Conservation (phyloP, 2,113 vertebrate species). For the Antennarius striatus region DNA sequence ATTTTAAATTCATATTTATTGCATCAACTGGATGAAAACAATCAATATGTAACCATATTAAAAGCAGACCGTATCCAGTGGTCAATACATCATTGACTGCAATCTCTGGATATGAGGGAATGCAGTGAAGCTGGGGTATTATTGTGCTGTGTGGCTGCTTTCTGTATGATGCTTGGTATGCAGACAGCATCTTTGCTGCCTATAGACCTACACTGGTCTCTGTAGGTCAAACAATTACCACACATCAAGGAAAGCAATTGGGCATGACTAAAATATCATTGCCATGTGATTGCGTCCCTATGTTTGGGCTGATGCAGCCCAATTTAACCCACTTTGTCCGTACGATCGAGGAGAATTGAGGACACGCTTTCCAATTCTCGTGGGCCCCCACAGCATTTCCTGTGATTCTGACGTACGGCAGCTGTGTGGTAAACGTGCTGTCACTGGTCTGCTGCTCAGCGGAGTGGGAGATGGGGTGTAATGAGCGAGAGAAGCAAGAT, state of each 20-base stretch:
- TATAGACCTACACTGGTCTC: conserved; percentile 46
- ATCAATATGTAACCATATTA: conserved; percentile 45
- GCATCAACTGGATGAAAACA: conserved; percentile 44
- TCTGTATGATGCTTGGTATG: conserved; percentile 57
- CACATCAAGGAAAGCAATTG: conserved; percentile 79
- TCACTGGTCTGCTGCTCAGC: conserved; percentile 53
- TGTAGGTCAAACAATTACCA: conserved; percentile 79
- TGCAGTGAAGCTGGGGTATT: conserved; percentile 16
- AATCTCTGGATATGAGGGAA: conserved; percentile 27
- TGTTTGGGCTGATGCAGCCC: conserved; percentile 66
- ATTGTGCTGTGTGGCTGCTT: conserved; percentile 14
- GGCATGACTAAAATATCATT: conserved; percentile 77
- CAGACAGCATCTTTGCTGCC: conserved; percentile 35
- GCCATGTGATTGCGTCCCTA: conserved; percentile 65
- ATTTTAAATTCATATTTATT: conserved; percentile 17
- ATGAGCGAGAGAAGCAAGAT: conserved; percentile 49
- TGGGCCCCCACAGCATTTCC: conserved; percentile 57
- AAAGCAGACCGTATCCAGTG: conserved; percentile 27
- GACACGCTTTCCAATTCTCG: conserved; percentile 70
- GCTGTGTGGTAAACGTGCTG: conserved; percentile 42
- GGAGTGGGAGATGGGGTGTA: conserved; percentile 48
- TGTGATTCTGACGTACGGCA: conserved; percentile 45
- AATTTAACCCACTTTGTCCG: conserved; percentile 78
- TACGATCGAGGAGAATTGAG: conserved; percentile 68
- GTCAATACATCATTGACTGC: conserved; percentile 42